Base-by-base conservation (phyloP, 2,888 invertebrate genomes). In the Aleiodes leptofemur region DNA sequence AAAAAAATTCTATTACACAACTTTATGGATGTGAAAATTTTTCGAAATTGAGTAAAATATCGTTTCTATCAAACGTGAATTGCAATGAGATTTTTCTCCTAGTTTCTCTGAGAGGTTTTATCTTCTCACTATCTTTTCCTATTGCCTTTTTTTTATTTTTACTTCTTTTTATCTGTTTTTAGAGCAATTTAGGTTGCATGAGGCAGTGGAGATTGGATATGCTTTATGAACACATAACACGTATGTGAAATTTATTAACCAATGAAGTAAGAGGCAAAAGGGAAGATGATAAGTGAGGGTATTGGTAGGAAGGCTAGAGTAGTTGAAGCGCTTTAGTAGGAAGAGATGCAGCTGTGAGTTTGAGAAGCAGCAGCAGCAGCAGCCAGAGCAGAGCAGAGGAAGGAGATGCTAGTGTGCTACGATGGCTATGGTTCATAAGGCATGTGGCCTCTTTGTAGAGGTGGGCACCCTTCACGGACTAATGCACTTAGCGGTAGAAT, bases 401-500 rank as follows among this genome's bases (percentile, higher is more conserved):
- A 7, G 29, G 31, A 14, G 69, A 14, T n/a, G 31, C 34, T n/a
- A 31, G 68, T 13, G 53, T 23, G 23, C 23, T n/a, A 23, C 23
- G 23, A 2, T 23, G 23, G 23, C n/a, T 48, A 51, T 59, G 43
- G 69, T 43, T 16, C 69, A 59, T 69, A 53, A 74, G 61, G 74
- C 61, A 70, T 74, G 61, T 59, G 38, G 66, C 71, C 68, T 57
- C 76, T 76, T 72, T 76, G 76, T 76, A 68, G 72, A 72, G 57
- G 68, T 74, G 64, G 76, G 59, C 69, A 72, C 76, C 69, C 76
- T 72, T 72, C 69, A 70, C 61, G 72, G 77, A 50, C 79, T 79
- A 78, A 82, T 80, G 78, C 78, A 81, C 78, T 80, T 76, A 78
- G 68, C 61, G 76, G 66, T 66, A 75, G 77, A 79, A 72, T 76